Evolutionary conservation across 2,797 vertebrate genomes (phyloP).

Genomic region (Denticeps clupeoides): DNA sequence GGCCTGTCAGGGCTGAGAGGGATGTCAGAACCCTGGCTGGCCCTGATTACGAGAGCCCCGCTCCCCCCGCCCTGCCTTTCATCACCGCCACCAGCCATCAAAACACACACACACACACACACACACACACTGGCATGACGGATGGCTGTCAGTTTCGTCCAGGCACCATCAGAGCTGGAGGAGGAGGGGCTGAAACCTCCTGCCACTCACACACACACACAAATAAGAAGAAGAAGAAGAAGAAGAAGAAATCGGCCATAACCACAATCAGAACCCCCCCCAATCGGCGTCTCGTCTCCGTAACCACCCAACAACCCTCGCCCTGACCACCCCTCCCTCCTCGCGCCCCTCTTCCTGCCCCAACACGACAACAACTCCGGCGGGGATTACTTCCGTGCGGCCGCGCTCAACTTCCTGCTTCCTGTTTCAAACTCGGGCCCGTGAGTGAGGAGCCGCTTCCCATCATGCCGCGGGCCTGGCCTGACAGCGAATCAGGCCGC

Average conservation of each 20-base stretch:
- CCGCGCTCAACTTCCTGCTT: constrained; percentile 47
- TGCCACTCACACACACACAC: constrained; percentile 33
- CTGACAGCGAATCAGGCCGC: constrained; percentile 25
- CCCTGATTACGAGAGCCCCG: constrained; percentile 85
- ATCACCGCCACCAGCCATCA: constrained; percentile 62
- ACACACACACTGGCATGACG: constrained; percentile 52
- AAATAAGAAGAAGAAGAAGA: constrained; percentile 51
- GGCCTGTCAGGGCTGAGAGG: constrained; percentile 89
- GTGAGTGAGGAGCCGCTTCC: constrained; percentile 26
- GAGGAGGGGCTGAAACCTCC: constrained; percentile 36
- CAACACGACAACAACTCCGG: constrained; percentile 35
- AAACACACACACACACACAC: constrained; percentile 50
- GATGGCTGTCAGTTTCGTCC: constrained; percentile 72
- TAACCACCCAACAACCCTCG: constrained; percentile 14
- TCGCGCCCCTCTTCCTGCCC: constrained; percentile 18
- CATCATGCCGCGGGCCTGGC: constrained; percentile 26
- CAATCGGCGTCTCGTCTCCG: constrained; percentile 22
- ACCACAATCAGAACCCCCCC: constrained; percentile 56
- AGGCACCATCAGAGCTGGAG: constrained; percentile 32
- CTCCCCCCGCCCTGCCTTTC: constrained; percentile 74
- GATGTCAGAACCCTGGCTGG: constrained; percentile 84
- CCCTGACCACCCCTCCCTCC: background rate
- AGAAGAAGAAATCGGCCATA: constrained; percentile 60
- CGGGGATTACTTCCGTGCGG: constrained; percentile 30
- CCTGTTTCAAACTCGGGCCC: constrained; percentile 25